A percentile compares a stretch with the other conserved stretches of the same genome.
Conservation (phyloP, 2,797 vertebrate genomes). For the Gymnocypris eckloni region DNA sequence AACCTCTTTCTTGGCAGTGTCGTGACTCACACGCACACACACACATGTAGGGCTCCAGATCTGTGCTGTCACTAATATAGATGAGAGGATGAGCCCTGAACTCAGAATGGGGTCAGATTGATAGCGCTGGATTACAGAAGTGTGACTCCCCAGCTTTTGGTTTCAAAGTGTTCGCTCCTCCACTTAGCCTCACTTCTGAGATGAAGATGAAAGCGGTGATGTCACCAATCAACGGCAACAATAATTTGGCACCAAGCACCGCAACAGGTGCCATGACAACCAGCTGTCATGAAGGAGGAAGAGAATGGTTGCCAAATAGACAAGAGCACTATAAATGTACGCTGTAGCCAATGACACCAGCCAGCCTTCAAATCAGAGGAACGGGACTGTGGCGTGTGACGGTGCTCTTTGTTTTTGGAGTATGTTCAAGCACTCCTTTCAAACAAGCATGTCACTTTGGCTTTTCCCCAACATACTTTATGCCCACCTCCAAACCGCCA, state of each 20-base stretch:
- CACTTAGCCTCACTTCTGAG: constrained; percentile 36
- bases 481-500: constrained; percentile 50
- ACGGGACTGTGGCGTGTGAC: constrained; percentile 34
- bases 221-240: constrained; percentile 58
- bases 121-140: constrained; percentile 15
- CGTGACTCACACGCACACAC: constrained; percentile 48
- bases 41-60: constrained; percentile 9
- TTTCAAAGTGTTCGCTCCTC: constrained; percentile 27
- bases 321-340: constrained; percentile 59
- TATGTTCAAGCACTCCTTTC: constrained; percentile 58
- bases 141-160: constrained; percentile 31
- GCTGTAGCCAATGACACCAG: constrained; percentile 51
- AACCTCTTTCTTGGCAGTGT: constrained; percentile 49
- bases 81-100: constrained; percentile 38
- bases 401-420: constrained; percentile 58
- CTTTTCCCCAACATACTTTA: constrained; percentile 51
- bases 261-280: constrained; percentile 66
- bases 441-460: constrained; percentile 56
- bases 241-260: constrained; percentile 56
- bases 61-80: constrained; percentile 44
- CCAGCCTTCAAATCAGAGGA: constrained; percentile 47
- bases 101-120: constrained; percentile 36
- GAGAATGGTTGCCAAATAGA: constrained; percentile 53
- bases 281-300: constrained; percentile 62
- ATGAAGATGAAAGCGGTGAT: constrained; percentile 52